A percentile compares a stretch with the other conserved stretches of the same genome.
Conservation (phyloP, 2,888 invertebrate species). For the Candidula unifasciata region DNA sequence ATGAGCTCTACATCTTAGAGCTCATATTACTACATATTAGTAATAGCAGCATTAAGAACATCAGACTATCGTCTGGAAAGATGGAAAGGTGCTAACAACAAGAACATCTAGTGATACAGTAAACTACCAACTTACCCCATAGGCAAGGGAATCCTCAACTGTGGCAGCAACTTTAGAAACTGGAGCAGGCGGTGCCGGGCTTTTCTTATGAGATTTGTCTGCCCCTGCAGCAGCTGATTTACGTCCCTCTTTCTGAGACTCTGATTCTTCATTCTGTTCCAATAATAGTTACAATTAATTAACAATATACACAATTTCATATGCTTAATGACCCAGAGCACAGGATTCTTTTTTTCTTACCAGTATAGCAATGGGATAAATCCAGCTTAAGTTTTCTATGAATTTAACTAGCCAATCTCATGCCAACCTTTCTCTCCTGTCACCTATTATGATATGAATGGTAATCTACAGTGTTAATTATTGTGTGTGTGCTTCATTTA, state of each 20-base stretch:
- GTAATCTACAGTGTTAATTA: no score
- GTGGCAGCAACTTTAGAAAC: not conserved
- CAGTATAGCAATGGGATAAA: no score
- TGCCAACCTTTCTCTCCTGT: no score
- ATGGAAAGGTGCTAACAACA: not conserved
- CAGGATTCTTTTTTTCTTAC: no score
- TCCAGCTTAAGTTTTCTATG: no score
- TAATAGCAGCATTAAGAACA: not conserved
- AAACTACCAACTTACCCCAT: not conserved
- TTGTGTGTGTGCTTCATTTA: no score
- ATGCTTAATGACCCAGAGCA: no score
- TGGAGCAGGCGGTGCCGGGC: slow-evolving; percentile 22
- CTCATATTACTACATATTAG: not conserved
- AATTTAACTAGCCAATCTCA: no score
- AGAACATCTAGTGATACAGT: not conserved
- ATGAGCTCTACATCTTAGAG: not conserved
- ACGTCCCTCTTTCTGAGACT: not conserved
- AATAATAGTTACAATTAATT: no score
- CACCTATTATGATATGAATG: no score
- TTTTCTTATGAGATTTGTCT: slow-evolving; percentile 32
- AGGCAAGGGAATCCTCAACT: not conserved
- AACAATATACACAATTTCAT: no score
- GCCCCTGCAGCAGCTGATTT: not conserved
- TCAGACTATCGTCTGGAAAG: no score
- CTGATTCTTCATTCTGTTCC: slow-evolving; percentile 17